Conservation (phyloP, 2,888 invertebrate genomes). For the Bombylius discolor region DNA sequence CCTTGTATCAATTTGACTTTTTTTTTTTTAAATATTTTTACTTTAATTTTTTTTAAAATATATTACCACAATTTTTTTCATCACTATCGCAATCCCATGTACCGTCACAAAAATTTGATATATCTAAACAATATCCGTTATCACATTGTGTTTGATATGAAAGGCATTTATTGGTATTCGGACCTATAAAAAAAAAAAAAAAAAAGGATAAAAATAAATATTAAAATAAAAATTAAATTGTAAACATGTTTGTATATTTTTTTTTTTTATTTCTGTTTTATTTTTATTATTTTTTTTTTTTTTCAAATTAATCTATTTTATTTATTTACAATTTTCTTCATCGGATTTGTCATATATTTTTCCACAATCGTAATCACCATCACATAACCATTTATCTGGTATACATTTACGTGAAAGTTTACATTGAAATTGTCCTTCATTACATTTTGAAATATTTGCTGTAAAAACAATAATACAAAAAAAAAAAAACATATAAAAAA, state of each 20-base stretch:
- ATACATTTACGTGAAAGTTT: constrained; percentile 55
- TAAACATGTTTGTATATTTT: too few relatives aligned
- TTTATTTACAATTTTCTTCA: constrained; percentile 55
- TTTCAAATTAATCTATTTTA: neutral
- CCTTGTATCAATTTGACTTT: too few relatives aligned
- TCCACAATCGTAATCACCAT: constrained; percentile 66
- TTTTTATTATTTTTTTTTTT: too few relatives aligned
- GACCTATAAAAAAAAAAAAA: constrained; percentile 28
- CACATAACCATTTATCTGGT: constrained; percentile 63
- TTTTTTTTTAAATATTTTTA: too few relatives aligned
- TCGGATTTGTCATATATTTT: constrained; percentile 62
- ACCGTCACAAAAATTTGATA: constrained; percentile 35
- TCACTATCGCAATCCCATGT: constrained; percentile 35
- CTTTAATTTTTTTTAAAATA: too few relatives aligned
- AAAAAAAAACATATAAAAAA: too few relatives aligned
- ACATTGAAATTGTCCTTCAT: constrained; percentile 63
- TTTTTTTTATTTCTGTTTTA: too few relatives aligned
- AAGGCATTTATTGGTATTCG: constrained; percentile 48
- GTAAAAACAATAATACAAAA: constrained; percentile 21
- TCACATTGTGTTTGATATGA: constrained; percentile 56
- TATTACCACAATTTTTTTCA: constrained; percentile 31
- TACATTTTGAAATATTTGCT: constrained; percentile 44
- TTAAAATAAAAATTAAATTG: neutral
- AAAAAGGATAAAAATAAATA: constrained; percentile 11
- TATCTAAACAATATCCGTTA: constrained; percentile 32